phyloP scores from a whole-genome alignment of 1,140 invertebrate genomes.

The Trichogramma pretiosum region DNA sequence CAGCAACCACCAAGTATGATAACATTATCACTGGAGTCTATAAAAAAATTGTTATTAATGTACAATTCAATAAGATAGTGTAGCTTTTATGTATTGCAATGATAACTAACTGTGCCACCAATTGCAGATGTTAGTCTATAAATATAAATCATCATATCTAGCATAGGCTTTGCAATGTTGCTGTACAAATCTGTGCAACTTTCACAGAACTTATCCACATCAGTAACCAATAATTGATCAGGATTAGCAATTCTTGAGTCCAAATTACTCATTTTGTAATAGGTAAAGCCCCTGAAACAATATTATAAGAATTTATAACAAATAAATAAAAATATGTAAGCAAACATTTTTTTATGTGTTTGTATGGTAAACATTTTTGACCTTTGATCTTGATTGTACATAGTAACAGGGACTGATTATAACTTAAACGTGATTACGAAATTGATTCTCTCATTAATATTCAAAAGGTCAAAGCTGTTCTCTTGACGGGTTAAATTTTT shows the following conservation, averaged over 20 bases:
- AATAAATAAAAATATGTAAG: not conserved
- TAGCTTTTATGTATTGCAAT: not conserved
- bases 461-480: not conserved
- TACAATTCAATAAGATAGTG: slow-evolving; percentile 7
- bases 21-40: slow-evolving; percentile 82
- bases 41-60: slow-evolving; percentile 9
- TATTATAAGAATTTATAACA: slow-evolving; percentile 15
- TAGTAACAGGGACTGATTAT: slow-evolving; percentile 1
- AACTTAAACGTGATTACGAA: slow-evolving; percentile 1
- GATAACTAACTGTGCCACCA: slow-evolving; percentile 60
- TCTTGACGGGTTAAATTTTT: too few relatives aligned
- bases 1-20: slow-evolving; percentile 75
- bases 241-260: slow-evolving; percentile 92
- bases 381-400: slow-evolving; percentile 13
- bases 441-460: slow-evolving; percentile 5
- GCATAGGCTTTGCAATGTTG: slow-evolving; percentile 91
- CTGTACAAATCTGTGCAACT: slow-evolving; percentile 92
- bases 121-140: slow-evolving; percentile 78
- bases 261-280: slow-evolving; percentile 94
- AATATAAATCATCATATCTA: slow-evolving; percentile 92
- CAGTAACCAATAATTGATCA: slow-evolving; percentile 91
- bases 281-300: slow-evolving; percentile 80
- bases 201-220: slow-evolving; percentile 96
- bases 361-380: slow-evolving; percentile 5
- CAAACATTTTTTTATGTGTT: not conserved